Evolutionary conservation across 2,113 vertebrate species (phyloP).

Genomic region (Thymallus thymallus): DNA sequence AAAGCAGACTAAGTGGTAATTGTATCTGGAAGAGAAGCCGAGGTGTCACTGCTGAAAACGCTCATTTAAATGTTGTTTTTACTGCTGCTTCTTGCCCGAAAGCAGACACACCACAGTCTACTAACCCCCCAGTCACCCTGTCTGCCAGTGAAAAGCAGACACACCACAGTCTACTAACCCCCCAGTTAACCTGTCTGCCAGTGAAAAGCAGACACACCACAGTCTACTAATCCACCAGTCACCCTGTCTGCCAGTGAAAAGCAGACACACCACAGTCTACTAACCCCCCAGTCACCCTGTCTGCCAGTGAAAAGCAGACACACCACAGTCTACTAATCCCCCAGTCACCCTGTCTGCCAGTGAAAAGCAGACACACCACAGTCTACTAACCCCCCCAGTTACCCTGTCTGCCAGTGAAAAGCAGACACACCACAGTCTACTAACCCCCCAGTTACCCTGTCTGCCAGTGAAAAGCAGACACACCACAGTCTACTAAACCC

Average conservation of each 20-base stretch:
- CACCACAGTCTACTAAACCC: neutral
- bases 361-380: neutral
- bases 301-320: conserved; percentile 6
- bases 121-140: neutral
- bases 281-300: neutral
- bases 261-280: too few relatives aligned
- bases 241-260: neutral
- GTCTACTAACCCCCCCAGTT: neutral
- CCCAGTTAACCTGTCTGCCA: neutral
- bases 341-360: neutral
- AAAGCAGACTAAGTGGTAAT: too few relatives aligned
- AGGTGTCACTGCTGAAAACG: conserved; percentile 12
- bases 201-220: too few relatives aligned
- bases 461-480: neutral
- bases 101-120: neutral
- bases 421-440: neutral
- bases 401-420: too few relatives aligned
- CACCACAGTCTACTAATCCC: too few relatives aligned
- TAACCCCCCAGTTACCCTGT: neutral
- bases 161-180: too few relatives aligned
- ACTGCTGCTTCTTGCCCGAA: neutral
- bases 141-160: too few relatives aligned
- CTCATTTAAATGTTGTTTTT: conserved; percentile 5
- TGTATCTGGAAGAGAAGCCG: conserved; percentile 1
- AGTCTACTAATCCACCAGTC: too few relatives aligned